A percentile compares a stretch with the other conserved stretches of the same genome.
phyloP scores from a whole-genome alignment of 2,113 vertebrate species.

The Lasiurus cinereus region DNA sequence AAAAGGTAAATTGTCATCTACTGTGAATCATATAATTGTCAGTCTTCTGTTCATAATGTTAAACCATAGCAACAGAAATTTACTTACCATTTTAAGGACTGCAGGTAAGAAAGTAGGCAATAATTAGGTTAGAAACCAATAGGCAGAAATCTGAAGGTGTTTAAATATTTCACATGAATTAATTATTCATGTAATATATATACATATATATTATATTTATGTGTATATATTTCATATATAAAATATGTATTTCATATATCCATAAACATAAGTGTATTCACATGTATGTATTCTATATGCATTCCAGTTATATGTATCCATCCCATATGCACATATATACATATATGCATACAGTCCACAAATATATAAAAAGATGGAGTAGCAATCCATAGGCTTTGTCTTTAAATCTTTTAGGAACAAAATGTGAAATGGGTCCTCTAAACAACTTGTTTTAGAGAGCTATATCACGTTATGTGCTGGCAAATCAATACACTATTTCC shows the following conservation, averaged over 20 bases:
- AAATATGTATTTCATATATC: neutral
- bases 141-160: neutral
- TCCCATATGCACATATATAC: neutral
- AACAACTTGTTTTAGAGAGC: slow-evolving; percentile 18
- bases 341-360: neutral
- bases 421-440: neutral
- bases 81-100: slow-evolving; percentile 80
- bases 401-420: slow-evolving; percentile 19
- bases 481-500: slow-evolving; percentile 33
- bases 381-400: neutral
- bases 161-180: slow-evolving; percentile 51
- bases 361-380: neutral
- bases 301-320: neutral
- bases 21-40: slow-evolving; percentile 82
- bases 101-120: slow-evolving; percentile 51
- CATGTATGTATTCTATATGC: neutral
- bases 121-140: slow-evolving; percentile 60
- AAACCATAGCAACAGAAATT: slow-evolving; percentile 82
- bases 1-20: slow-evolving; percentile 82
- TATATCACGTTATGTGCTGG: slow-evolving; percentile 27
- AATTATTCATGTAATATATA: neutral
- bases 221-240: too few relatives aligned
- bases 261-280: neutral
- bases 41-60: slow-evolving; percentile 79
- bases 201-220: too few relatives aligned